Percentiles rank a stretch among this genome's conserved stretches.
phyloP scores from a whole-genome alignment of 2,113 vertebrate species.

The Sula dactylatra region DNA sequence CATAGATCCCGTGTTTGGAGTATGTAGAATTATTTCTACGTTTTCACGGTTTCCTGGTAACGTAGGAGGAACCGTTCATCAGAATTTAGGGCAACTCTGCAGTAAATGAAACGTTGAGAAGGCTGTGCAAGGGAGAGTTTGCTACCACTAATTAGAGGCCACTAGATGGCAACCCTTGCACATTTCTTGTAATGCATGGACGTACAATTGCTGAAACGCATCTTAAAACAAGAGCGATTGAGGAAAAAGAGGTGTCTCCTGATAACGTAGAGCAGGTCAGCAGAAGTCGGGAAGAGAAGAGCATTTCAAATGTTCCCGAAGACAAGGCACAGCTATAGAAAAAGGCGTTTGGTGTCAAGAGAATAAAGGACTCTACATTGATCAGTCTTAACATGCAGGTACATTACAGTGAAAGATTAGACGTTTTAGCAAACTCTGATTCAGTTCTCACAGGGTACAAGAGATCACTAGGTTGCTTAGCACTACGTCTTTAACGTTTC shows the following conservation, averaged over 20 bases:
- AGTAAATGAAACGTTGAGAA: not conserved
- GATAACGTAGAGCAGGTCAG: not conserved
- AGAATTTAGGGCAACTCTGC: not conserved
- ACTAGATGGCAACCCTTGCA: not conserved
- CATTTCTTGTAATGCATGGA: fast-evolving
- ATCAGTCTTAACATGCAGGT: not conserved
- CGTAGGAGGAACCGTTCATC: not conserved
- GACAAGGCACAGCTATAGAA: not conserved
- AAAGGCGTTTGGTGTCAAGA: not conserved
- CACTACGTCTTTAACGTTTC: not conserved
- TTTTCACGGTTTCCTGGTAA: not conserved
- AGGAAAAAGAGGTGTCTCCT: not conserved
- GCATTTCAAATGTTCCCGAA: not conserved
- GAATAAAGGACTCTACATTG: not conserved
- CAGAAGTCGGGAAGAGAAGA: not conserved
- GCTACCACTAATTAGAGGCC: fast-evolving
- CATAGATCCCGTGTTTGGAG: not conserved
- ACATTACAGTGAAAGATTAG: not conserved
- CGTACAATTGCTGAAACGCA: fast-evolving
- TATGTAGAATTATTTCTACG: not conserved
- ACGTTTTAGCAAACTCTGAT: not conserved
- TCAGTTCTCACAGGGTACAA: not conserved
- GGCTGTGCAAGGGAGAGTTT: not conserved
- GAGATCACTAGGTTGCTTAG: not conserved
- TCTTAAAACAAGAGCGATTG: fast-evolving